A percentile compares a stretch with the other conserved stretches of the same genome.
These are phyloP conservation scores for Conus betulinus DNA, from an alignment of 1,140 invertebrate species.

Conservation along the genomic window DNA sequence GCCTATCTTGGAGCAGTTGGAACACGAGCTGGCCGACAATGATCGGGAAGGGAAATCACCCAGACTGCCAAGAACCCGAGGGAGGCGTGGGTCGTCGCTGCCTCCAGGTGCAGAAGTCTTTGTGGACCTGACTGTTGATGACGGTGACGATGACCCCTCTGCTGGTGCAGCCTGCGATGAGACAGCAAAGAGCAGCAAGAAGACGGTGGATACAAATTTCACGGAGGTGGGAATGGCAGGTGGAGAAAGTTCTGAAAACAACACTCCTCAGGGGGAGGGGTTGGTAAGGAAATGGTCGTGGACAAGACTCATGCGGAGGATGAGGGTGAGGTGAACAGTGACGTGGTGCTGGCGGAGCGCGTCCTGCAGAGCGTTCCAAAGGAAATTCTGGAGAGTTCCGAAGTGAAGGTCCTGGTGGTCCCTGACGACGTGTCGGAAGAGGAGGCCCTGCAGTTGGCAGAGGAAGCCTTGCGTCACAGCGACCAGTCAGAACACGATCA, in stretches of 20 bases:
- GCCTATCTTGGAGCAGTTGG: constrained; percentile 34
- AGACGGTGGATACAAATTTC: background rate
- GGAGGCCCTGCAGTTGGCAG: constrained; percentile 57
- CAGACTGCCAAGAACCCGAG: background rate
- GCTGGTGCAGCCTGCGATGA: background rate
- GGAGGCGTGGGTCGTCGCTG: background rate
- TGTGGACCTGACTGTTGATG: constrained; percentile 19
- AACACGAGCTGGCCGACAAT: background rate
- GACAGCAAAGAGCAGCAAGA: background rate
- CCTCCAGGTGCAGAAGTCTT: background rate
- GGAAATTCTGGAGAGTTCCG: constrained; percentile 41
- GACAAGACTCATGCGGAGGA: background rate
- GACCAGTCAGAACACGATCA: background rate
- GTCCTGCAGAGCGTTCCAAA: constrained; percentile 40
- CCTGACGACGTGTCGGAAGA: constrained; percentile 63
- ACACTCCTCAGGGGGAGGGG: background rate
- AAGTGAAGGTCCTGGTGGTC: constrained; percentile 61
- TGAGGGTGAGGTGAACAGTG: background rate
- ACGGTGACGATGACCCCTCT: background rate
- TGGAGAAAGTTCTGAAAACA: background rate
- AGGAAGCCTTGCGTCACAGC: constrained; percentile 45
- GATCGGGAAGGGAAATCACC: background rate
- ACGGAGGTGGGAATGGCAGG: background rate
- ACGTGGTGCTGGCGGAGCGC: constrained; percentile 32
- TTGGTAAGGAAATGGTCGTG: background rate